phyloP scores from a whole-genome alignment of 2,797 vertebrate genomes.

The Gambelia wislizenii region DNA sequence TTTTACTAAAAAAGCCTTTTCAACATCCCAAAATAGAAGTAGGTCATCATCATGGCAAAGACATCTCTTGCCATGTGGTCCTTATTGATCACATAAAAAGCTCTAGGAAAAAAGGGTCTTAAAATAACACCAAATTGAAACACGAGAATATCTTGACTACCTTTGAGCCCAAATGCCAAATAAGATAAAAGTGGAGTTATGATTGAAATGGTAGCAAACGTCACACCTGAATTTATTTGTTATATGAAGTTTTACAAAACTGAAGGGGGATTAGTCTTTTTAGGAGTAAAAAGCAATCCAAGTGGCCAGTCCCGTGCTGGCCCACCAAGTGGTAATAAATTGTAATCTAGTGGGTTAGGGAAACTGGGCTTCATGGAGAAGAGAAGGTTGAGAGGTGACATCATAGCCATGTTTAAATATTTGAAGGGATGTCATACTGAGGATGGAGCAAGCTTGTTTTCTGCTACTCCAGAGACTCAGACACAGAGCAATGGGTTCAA shows the following conservation, averaged over 20 bases:
- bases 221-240: not conserved
- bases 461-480: too few species aligned
- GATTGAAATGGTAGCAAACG: conserved; percentile 30
- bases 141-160: conserved; percentile 30
- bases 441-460: too few species aligned
- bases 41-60: conserved; percentile 57
- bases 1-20: conserved; percentile 29
- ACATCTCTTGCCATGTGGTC: not conserved
- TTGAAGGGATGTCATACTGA: too few species aligned
- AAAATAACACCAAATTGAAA: conserved; percentile 47
- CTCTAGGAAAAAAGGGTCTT: conserved; percentile 42
- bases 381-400: too few species aligned
- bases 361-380: too few species aligned
- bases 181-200: conserved; percentile 47
- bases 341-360: too few species aligned
- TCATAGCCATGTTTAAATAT: too few species aligned
- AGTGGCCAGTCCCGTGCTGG: not conserved
- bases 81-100: conserved; percentile 60
- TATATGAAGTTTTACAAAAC: not conserved
- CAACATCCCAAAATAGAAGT: conserved; percentile 64
- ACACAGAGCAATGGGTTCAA: too few species aligned
- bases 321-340: too few species aligned
- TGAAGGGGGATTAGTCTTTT: not conserved
- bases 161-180: conserved; percentile 52
- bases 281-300: not conserved